Base-by-base conservation (phyloP, 2,113 vertebrate species). In the Eulemur rufifrons region DNA sequence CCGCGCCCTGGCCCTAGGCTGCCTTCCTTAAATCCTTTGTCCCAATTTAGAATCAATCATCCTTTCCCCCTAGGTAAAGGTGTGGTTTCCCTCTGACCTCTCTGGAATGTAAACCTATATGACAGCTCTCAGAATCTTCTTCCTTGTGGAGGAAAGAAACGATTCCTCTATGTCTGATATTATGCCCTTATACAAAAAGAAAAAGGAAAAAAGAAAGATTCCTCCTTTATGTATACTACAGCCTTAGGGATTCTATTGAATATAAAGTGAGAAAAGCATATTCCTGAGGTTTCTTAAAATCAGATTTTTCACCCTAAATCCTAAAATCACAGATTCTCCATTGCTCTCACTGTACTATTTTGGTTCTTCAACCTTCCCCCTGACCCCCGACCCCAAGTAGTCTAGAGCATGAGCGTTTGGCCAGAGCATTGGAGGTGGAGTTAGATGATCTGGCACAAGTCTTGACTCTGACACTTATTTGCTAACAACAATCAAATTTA, bases 41-140 rank as follows among this genome's bases (percentile, higher is more conserved):
- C 10, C 50, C 82, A 86, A 76, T 96, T 94, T 92, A 74, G 47
- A 94, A 88, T 78, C 88, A 93, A 37, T 88, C 68, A 78, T 73
- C 34, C 82, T 89, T 91, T 77, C 39, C 66, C 37, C 80, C 61
- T 37, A 64, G 59, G 54, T 64, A 78, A 93, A 91, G 54, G 14
- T 89, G 17, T 56, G 39, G 32, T 21, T 80, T 71, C 63, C 68
- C 20, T 73, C 77, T 82, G 29, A 64, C 71, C 71, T 91, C 34
- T 77, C 93, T 86, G 77, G 80, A 96, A 88, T 63, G 4, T 63
- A 71, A 82, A 90, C 69, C 39, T 85, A 15, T 17, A 5, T 80
- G 73, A 64, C 32, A 37, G 32, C 63, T 84, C 32, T 80, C 85
- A 89, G 68, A 89, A 78, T 69, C n/a, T 27, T 89, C 74, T 87